phyloP scores from a whole-genome alignment of 2,797 vertebrate genomes.

The Malurus leucopterus region DNA sequence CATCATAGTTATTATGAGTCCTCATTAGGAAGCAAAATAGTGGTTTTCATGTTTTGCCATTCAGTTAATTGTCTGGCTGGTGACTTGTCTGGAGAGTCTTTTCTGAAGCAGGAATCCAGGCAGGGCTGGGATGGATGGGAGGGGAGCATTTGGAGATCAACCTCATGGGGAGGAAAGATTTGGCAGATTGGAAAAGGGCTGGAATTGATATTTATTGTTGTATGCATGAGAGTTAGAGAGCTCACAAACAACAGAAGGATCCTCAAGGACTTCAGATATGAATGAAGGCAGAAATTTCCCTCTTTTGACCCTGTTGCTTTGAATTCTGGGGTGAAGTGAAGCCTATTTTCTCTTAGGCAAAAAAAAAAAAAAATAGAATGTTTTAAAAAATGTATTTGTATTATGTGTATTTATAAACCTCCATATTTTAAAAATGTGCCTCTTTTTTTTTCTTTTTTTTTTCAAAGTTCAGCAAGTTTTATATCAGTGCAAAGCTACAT shows the following conservation, averaged over 20 bases:
- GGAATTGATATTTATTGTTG: not conserved
- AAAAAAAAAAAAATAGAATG: not conserved
- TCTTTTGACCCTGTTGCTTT: not conserved
- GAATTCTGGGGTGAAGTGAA: not conserved
- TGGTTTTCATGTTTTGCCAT: slow-evolving; percentile 49
- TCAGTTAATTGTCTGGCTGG: slow-evolving; percentile 53
- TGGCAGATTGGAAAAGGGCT: not conserved
- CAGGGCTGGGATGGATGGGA: not conserved
- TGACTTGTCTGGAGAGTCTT: not conserved
- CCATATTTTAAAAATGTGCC: not conserved
- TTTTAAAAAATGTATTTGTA: fast-evolving
- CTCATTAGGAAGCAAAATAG: slow-evolving; percentile 60
- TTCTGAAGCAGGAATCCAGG: not conserved
- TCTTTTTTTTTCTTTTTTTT: not conserved
- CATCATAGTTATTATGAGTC: slow-evolving; percentile 31
- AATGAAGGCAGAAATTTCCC: not conserved
- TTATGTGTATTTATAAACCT: not conserved
- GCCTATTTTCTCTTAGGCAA: not conserved
- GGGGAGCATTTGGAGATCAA: not conserved
- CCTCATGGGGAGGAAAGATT: not conserved
- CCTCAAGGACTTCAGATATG: not conserved
- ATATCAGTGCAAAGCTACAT: not conserved
- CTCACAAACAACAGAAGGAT: not conserved
- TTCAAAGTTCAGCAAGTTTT: not conserved
- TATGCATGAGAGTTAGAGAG: not conserved